Conservation (phyloP, 1,140 invertebrate species). For the Atta cephalotes region DNA sequence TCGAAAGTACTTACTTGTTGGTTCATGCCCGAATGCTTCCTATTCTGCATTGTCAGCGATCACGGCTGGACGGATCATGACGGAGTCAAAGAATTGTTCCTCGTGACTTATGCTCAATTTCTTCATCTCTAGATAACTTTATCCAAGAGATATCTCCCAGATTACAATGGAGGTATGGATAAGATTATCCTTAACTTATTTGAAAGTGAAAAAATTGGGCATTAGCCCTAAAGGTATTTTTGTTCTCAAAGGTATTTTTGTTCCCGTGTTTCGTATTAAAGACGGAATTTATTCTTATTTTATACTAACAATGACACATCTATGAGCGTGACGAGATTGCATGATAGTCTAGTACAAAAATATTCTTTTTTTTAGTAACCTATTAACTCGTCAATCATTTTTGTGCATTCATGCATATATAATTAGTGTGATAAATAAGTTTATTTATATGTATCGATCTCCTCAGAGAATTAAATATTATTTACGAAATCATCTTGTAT, state of each 20-base stretch:
- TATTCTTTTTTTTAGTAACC: not conserved
- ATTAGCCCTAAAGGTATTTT: slow-evolving; percentile 71
- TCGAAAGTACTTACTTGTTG: slow-evolving; percentile 6
- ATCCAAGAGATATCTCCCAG: too few species aligned
- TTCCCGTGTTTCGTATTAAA: slow-evolving; percentile 23
- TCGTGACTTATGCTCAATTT: slow-evolving; percentile 2
- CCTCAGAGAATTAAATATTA: not conserved
- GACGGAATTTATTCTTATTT: slow-evolving; percentile 10
- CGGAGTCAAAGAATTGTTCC: slow-evolving; percentile 63
- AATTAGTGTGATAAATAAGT: not conserved
- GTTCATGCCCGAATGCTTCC: slow-evolving; percentile 18
- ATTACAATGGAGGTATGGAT: too few species aligned
- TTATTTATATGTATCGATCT: not conserved
- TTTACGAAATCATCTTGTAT: slow-evolving; percentile 47
- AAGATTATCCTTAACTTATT: too few species aligned
- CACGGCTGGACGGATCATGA: slow-evolving; percentile 72
- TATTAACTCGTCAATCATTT: not conserved
- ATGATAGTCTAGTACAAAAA: not conserved
- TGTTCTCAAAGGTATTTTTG: slow-evolving; percentile 67
- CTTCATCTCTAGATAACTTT: too few species aligned
- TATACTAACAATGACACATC: not conserved
- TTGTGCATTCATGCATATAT: not conserved
- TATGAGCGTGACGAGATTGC: not conserved
- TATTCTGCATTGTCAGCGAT: slow-evolving; percentile 72
- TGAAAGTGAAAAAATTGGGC: too few species aligned